Percentiles rank a stretch among this genome's conserved stretches.
phyloP scores from a whole-genome alignment of 2,113 vertebrate species.

The Salvelinus sp. region DNA sequence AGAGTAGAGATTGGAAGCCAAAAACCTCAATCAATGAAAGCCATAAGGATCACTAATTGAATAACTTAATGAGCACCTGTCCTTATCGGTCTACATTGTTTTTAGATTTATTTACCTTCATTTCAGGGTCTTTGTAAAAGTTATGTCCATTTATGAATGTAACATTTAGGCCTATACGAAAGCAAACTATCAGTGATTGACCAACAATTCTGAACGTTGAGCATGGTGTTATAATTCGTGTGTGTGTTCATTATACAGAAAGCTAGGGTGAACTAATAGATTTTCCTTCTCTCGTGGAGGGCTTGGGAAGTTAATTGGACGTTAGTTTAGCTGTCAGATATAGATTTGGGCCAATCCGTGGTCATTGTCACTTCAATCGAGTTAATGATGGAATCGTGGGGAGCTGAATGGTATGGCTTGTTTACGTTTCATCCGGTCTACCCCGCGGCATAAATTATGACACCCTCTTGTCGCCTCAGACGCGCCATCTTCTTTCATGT shows the following conservation, averaged over 20 bases:
- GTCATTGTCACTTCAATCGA: constrained; percentile 72
- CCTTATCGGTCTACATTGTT: background rate
- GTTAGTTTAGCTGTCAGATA: constrained; percentile 69
- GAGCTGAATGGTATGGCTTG: constrained; percentile 19
- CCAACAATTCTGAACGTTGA: too few species aligned
- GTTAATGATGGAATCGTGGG: constrained; percentile 63
- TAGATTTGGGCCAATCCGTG: constrained; percentile 61
- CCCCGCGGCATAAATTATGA: constrained; percentile 1
- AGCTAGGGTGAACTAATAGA: background rate
- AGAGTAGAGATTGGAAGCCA: too few species aligned
- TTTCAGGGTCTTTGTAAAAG: background rate
- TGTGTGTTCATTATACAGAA: background rate
- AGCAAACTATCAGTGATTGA: too few species aligned
- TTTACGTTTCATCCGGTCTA: constrained; percentile 17
- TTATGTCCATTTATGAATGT: too few species aligned
- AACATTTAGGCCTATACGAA: too few species aligned
- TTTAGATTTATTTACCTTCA: background rate
- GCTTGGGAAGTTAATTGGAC: constrained; percentile 66
- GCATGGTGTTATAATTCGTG: background rate
- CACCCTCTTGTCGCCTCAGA: background rate
- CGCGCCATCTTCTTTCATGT: background rate
- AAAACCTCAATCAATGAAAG: background rate
- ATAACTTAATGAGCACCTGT: background rate
- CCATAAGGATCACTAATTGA: too few species aligned
- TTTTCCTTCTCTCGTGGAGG: constrained; percentile 16